Base-by-base conservation (phyloP, 2,797 vertebrate genomes). In the Eptatretus atami region DNA sequence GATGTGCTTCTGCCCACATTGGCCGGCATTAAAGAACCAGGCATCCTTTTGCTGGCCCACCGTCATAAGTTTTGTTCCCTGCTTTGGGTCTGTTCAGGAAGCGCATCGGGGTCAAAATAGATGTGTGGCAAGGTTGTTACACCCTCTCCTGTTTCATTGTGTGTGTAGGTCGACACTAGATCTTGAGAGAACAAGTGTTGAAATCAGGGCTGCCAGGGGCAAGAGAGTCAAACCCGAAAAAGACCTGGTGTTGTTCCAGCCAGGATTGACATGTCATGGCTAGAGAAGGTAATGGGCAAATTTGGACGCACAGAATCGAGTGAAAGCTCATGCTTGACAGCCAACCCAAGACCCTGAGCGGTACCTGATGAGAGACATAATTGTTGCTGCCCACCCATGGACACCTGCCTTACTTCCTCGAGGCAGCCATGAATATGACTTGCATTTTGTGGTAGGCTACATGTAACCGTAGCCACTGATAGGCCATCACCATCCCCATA, bases 21-120 rank as follows among this genome's bases (percentile, higher is more conserved):
- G 10, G 57, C n/a, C 10, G 57, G 11, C 57, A 25, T 25, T n/a
- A 68, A 1, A 67, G 55, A 65, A 2, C 64, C 69, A 10, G n/a
- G 68, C 25, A 0, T 69, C 70, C 61, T 72, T 69, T 68, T 66
- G 65, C 69, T 68, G 53, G n/a, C n/a, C 80, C 82, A 67, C 92
- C 92, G 63, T 90, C 92, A 2, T 96, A 99, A 2, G 92, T n/a
- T 99, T 77, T 99, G 92, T n/a, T 67, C 92, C 92, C 76, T 99
- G 92, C 73, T 99, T 99, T 63, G 92, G 92, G 71, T n/a, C 96
- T 99, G 73, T 96, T 99, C 71, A 99, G 79, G 77, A 99, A 99
- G 81, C n/a, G 90, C 96, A 79, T 99, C 92, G 1, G 92, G 92
- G 74, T 99, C 92, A 72, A 99, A 99, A 78, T 96, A 86, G 96